phyloP scores from a whole-genome alignment of 92 coral and sea anemone genomes.

The Montipora capitata region DNA sequence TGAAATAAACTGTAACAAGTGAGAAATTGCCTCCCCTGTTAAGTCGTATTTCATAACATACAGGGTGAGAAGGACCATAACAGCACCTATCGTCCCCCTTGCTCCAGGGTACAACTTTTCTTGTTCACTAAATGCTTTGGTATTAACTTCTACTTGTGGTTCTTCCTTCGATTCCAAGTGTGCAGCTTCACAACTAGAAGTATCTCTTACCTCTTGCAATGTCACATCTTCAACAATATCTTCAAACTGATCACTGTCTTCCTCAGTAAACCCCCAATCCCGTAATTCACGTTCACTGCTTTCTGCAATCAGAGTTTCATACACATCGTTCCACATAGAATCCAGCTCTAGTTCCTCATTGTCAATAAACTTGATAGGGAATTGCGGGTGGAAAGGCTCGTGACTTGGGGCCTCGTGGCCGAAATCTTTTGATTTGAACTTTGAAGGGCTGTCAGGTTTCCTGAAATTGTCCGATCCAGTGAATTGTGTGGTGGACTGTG shows the following conservation, averaged over 20 bases:
- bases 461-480: not conserved
- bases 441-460: no score
- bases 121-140: not conserved
- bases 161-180: not conserved
- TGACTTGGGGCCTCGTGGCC: no score
- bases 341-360: conserved; percentile 4
- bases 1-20: conserved; percentile 46
- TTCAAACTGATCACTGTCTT: not conserved
- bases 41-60: conserved; percentile 53
- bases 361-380: not conserved
- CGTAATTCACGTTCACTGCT: not conserved
- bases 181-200: not conserved
- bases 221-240: not conserved
- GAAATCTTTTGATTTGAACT: no score
- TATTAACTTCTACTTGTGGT: not conserved
- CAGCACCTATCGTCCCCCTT: conserved; percentile 57
- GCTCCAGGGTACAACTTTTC: conserved; percentile 61
- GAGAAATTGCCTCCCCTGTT: conserved; percentile 64
- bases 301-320: not conserved
- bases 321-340: not conserved
- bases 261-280: not conserved
- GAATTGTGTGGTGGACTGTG: not conserved
- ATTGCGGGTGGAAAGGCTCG: not conserved
- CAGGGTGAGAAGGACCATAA: conserved; percentile 66
- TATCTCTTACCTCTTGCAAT: not conserved